These are phyloP conservation scores for Hylia prasina DNA, from an alignment of 2,113 vertebrate species.

Conservation along the genomic window DNA sequence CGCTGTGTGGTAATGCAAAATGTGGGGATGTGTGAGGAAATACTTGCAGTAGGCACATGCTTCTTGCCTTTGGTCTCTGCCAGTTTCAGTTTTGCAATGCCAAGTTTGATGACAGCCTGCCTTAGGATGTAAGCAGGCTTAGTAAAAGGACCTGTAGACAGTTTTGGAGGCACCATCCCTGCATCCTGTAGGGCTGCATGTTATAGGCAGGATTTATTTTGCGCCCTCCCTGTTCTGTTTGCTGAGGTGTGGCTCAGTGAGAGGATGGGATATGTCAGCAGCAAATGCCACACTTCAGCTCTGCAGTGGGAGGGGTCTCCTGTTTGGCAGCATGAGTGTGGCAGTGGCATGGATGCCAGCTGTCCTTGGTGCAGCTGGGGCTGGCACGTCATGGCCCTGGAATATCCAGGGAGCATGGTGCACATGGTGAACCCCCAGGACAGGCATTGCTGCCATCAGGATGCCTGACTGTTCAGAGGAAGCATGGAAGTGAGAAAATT, in stretches of 20 bases:
- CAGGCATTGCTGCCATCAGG: not conserved
- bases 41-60: not conserved
- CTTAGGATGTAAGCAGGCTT: not conserved
- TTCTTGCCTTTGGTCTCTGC: constrained; percentile 1
- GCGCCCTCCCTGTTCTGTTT: not conserved
- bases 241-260: not conserved
- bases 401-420: not conserved
- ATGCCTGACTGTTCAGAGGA: not conserved
- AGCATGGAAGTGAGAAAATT: not conserved
- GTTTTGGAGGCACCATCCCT: not conserved
- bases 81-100: constrained; percentile 12
- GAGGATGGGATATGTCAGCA: not conserved
- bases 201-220: not conserved
- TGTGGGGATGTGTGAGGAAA: not conserved
- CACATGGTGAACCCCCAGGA: not conserved
- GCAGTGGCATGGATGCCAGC: not conserved
- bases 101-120: not conserved
- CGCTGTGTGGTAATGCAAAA: not conserved
- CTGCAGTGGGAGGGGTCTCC: not conserved
- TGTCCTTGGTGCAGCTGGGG: not conserved
- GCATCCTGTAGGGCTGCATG: not conserved
- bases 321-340: not conserved
- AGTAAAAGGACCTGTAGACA: not conserved
- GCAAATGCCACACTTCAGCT: not conserved
- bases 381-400: rapidly evolving